phyloP scores from a whole-genome alignment of 2,113 vertebrate genomes.

The Syrmaticus mikado region DNA sequence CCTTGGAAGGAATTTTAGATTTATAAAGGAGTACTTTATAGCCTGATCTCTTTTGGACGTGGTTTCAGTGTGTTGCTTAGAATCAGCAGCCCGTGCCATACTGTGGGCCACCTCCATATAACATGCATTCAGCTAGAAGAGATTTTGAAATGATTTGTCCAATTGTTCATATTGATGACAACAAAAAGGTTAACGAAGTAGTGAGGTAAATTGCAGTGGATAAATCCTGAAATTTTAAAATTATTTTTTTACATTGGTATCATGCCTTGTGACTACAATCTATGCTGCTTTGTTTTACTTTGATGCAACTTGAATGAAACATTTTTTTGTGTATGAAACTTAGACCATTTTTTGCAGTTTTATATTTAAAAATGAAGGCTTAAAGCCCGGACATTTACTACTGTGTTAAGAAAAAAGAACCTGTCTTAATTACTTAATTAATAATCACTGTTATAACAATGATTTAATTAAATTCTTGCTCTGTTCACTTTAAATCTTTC shows the following conservation, averaged over 20 bases:
- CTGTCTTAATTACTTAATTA: background rate
- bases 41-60: background rate
- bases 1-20: background rate
- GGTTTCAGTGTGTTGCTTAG: accelerated
- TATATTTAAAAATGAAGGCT: background rate
- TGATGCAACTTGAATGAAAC: background rate
- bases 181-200: background rate
- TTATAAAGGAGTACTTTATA: background rate
- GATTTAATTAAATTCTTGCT: background rate
- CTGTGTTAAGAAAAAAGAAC: background rate
- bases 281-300: background rate
- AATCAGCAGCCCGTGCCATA: accelerated
- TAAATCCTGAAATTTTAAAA: background rate
- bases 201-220: background rate
- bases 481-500: background rate
- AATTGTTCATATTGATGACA: background rate
- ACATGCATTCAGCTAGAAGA: background rate
- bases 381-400: background rate
- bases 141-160: background rate
- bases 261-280: background rate
- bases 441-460: background rate
- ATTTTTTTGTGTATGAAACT: background rate
- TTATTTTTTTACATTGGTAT: background rate
- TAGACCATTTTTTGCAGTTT: background rate
- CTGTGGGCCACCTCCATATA: background rate